Conservation (phyloP, 2,797 vertebrate genomes). For the Amniataba percoides region DNA sequence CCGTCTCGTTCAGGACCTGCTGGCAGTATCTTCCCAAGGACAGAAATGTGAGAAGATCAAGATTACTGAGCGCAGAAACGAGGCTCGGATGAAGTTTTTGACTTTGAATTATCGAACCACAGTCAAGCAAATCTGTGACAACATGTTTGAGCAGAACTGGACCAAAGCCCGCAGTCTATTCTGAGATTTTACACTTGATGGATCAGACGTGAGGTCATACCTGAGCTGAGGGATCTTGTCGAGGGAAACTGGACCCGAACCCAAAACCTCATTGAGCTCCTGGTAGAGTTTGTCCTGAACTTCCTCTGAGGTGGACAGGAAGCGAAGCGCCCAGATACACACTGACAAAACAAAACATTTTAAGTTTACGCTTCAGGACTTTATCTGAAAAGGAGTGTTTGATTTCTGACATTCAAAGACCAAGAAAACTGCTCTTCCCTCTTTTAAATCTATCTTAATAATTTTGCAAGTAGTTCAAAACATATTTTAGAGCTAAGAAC, state of each 20-base stretch:
- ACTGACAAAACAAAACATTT: constrained; percentile 81
- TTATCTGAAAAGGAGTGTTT: neutral
- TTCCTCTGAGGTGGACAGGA: constrained; percentile 92
- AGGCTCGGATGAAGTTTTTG: neutral
- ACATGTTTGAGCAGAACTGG: neutral
- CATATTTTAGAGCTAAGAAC: neutral
- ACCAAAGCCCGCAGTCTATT: no score
- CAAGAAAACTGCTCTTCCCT: neutral
- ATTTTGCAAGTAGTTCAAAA: neutral
- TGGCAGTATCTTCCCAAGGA: constrained; percentile 90
- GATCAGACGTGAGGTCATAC: constrained; percentile 76
- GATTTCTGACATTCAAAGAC: neutral
- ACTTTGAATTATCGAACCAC: neutral
- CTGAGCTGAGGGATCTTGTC: constrained; percentile 94
- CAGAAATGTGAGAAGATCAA: constrained; percentile 31
- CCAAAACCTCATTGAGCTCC: constrained; percentile 90
- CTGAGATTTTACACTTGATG: neutral
- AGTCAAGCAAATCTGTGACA: neutral
- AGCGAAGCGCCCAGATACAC: constrained; percentile 95
- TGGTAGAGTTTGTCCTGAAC: constrained; percentile 91
- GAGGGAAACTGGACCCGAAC: constrained; percentile 88
- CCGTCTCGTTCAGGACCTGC: constrained; percentile 94
- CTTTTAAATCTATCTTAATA: neutral
- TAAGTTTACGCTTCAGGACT: neutral
- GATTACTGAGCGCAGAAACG: neutral